phyloP scores from a whole-genome alignment of 2,888 invertebrate species.

The Nomada goodeniana region DNA sequence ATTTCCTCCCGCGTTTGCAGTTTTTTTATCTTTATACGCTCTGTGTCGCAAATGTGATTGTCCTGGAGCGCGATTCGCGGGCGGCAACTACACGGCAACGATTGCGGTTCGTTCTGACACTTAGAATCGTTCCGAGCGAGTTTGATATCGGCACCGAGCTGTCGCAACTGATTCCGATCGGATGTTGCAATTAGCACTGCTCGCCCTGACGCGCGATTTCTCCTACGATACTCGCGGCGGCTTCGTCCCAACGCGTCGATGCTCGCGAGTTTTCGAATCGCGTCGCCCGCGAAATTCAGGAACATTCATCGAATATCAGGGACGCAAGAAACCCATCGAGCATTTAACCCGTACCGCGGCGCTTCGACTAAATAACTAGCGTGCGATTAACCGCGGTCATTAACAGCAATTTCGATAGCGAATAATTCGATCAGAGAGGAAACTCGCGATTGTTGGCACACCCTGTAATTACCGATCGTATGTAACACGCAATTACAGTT shows the following conservation, averaged over 20 bases:
- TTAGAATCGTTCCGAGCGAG: background rate
- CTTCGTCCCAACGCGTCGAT: background rate
- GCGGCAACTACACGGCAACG: background rate
- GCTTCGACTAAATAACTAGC: background rate
- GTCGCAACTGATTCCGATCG: slow-evolving; percentile 19
- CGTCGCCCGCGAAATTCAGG: background rate
- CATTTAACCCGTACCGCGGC: background rate
- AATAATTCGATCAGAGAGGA: background rate
- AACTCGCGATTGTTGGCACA: background rate
- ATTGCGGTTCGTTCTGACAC: background rate
- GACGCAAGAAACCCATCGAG: background rate
- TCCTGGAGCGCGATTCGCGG: too few species aligned
- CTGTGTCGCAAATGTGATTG: background rate
- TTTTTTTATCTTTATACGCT: background rate
- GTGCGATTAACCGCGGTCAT: background rate
- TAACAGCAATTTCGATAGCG: background rate
- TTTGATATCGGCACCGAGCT: background rate
- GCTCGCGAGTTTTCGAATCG: background rate
- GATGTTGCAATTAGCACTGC: slow-evolving; percentile 17
- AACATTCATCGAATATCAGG: background rate
- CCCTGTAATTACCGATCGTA: slow-evolving; percentile 1
- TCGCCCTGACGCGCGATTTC: background rate
- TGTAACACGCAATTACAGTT: background rate
- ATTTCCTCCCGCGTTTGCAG: too few species aligned
- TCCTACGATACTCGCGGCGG: slow-evolving; percentile 2